Evolutionary conservation across 2,888 invertebrate genomes (phyloP).

Genomic region (Ommatoiulus sabulosus): DNA sequence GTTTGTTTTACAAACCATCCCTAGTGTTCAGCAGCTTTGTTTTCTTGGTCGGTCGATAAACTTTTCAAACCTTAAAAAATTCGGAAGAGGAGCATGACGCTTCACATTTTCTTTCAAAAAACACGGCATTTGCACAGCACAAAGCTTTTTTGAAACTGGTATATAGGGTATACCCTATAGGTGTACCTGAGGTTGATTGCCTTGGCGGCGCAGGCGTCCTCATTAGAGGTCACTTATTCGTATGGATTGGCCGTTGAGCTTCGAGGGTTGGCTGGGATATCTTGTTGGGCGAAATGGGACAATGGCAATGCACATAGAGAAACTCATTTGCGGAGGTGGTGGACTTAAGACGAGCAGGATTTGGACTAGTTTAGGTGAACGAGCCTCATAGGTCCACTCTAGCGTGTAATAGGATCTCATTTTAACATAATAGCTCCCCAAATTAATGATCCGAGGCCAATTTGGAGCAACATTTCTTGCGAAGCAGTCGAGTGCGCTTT

Average conservation of each 20-base stretch:
- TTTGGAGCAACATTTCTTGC: conserved; percentile 54
- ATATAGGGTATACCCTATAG: too few species aligned
- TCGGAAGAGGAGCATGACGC: too few species aligned
- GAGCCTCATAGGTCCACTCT: conserved; percentile 56
- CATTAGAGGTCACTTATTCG: conserved; percentile 31
- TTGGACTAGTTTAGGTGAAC: conserved; percentile 50
- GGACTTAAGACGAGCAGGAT: conserved; percentile 17
- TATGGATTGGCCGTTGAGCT: not conserved
- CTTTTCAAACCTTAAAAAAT: too few species aligned
- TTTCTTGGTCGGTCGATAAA: too few species aligned
- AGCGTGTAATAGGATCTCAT: conserved; percentile 58
- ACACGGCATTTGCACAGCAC: too few species aligned
- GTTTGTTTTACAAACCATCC: too few species aligned
- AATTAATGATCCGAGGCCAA: conserved; percentile 58
- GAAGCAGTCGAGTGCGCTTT: conserved; percentile 52
- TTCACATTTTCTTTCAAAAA: too few species aligned
- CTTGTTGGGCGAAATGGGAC: not conserved
- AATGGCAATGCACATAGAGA: not conserved
- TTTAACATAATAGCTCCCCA: conserved; percentile 57
- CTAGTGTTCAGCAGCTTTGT: too few species aligned
- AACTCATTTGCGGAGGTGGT: conserved; percentile 19
- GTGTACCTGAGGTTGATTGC: conserved; percentile 1
- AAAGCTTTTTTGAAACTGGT: too few species aligned
- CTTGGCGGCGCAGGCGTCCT: not conserved
- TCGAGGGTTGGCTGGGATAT: not conserved